Conservation (phyloP, 2,113 vertebrate species). For the Regulus satrapa region DNA sequence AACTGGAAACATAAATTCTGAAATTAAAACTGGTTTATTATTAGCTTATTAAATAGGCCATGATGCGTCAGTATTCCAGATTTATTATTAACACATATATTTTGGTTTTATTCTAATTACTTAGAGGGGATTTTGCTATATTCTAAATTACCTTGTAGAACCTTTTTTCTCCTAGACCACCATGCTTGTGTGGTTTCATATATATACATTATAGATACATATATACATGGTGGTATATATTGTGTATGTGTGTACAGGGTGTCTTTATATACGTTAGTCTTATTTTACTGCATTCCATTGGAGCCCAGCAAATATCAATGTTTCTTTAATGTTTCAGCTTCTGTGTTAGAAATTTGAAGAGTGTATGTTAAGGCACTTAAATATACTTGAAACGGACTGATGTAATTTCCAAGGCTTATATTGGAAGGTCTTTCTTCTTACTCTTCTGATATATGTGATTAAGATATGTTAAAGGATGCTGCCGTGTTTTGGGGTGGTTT, state of each 20-base stretch:
- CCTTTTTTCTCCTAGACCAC: not conserved
- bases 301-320: not conserved
- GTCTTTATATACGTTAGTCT: not conserved
- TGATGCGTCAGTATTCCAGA: not conserved
- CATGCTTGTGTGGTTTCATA: not conserved
- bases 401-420: not conserved
- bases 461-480: not conserved
- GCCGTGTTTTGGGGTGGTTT: accelerated
- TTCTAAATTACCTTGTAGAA: not conserved
- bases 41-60: not conserved
- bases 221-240: not conserved
- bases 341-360: not conserved
- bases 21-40: not conserved
- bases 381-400: not conserved
- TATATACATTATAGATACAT: not conserved
- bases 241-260: not conserved
- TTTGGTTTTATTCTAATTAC: not conserved
- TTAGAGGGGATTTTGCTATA: not conserved
- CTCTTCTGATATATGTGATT: not conserved
- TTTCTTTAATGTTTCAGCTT: not conserved
- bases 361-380: not conserved
- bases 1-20: not conserved
- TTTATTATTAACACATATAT: not conserved
- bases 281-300: not conserved
- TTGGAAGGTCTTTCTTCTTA: not conserved